A percentile compares a stretch with the other conserved stretches of the same genome.
Conservation (phyloP, 2,888 invertebrate genomes). For the Malthinus flaveolus region DNA sequence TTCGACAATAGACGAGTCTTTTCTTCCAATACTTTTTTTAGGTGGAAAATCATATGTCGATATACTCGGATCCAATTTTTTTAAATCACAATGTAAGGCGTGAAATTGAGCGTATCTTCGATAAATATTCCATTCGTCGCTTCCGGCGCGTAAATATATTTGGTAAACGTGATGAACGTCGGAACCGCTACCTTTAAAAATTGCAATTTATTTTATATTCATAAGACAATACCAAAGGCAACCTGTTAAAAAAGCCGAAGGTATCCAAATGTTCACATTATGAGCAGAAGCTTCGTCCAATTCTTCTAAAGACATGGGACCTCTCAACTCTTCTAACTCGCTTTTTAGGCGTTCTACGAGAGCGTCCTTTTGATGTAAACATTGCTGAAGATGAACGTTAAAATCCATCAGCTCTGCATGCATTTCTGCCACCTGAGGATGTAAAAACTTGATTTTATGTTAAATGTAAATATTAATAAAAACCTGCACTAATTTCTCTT, state of each 20-base stretch:
- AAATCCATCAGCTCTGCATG: constrained; percentile 93
- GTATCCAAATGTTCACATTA: constrained; percentile 84
- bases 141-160: constrained; percentile 75
- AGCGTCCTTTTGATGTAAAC: constrained; percentile 67
- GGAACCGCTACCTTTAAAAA: constrained; percentile 60
- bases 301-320: constrained; percentile 61
- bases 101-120: constrained; percentile 92
- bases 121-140: constrained; percentile 96
- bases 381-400: constrained; percentile 78
- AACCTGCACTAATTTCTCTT: constrained; percentile 85
- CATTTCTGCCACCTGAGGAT: constrained; percentile 83
- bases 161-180: constrained; percentile 89
- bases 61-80: constrained; percentile 79
- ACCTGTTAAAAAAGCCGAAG: constrained; percentile 80
- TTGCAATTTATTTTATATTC: background rate
- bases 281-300: constrained; percentile 51
- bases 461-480: constrained; percentile 2
- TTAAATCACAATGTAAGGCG: constrained; percentile 79
- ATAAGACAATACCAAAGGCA: background rate
- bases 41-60: constrained; percentile 89
- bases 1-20: constrained; percentile 87
- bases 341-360: constrained; percentile 62
- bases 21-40: constrained; percentile 91
- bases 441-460: no score
- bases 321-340: constrained; percentile 68